Base-by-base conservation (phyloP, 2,888 invertebrate genomes). In the Ennomos quercinarius region DNA sequence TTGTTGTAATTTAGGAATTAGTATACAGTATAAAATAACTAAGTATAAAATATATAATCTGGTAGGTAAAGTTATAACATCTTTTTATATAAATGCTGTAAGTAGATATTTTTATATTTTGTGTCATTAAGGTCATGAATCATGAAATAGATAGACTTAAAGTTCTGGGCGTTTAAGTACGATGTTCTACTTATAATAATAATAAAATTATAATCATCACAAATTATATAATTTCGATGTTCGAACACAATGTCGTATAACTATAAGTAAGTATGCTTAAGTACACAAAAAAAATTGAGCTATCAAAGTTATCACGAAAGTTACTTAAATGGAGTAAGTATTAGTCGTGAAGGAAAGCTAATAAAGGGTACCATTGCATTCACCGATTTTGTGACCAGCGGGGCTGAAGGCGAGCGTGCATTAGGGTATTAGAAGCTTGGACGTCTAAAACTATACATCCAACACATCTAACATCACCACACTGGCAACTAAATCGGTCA, bases 211-310 rank as follows among this genome's bases (percentile, higher is more conserved):
- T 55, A 56, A 57, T 54, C 57, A 63, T 55, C 52, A 57, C 50
- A 68, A 69, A 12, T 43, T 39, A 40, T 11, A 42, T 46, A 50
- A 48, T 78, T 80, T 86, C 83, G 81, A 85, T 82, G 81, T 77
- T 78, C 77, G 78, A 83, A 86, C 80, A 85, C 78, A 81, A 73
- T 73, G 71, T 77, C 77, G 78, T 83, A 83, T 80, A 81, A 78
- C 77, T 81, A 27, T 27, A 27, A 5, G 27, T 27, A 27, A 6
- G 27, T 27, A 27, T 27, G 13, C 34, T 39, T 43, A 84, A 86
- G 81, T 84, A 87, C 81, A 76, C 70, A 76, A 66, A 76, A n/a
- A 78, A 85, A 85, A 89, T 91, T 90, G 89, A 90, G 90, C 90
- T 89, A 87, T 71, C 72, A 76, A 79, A 75, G 66, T 77, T 77